Base-by-base conservation (phyloP, 1,140 invertebrate genomes). In the Calephelis nemesis region DNA sequence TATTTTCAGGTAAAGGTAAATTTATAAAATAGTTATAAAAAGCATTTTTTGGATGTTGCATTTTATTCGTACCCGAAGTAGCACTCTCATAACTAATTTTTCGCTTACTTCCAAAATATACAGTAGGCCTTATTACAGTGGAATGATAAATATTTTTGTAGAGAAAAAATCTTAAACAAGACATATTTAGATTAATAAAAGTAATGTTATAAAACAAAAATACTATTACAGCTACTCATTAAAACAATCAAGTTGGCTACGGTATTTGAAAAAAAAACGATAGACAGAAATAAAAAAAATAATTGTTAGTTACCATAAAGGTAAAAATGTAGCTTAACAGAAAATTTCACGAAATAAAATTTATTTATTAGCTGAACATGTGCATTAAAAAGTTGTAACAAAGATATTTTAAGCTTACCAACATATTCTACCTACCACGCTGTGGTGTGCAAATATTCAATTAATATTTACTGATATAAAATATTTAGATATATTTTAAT, bases 1-100 rank as follows among this genome's bases (percentile, higher is more conserved):
- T 92, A 66, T 95, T 93, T 47, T 95, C 93, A 11, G 96, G 95
- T 65, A 96, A 92, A 0, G 93, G 93, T 73, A 97, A 90, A 65
- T 91, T 87, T 80, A 95, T 83, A 87, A 96, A 97, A 69, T 94
- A 93, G 65, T 94, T 91, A 75, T 76, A 96, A 81, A 68, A 95
- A 2, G 79, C 74, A 71, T 84, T 75, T 65, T 79, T 47, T 11
- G 85, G 83, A n/a, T 50, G 68, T 60, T 72, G 73, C 1, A 66
- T 11, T 69, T 73, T 78, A 6, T 75, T 47, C 40, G 70, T 45
- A 40, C 82, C 82, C 15, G 72, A 70, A n/a, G 74, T 76, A 69
- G 77, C 80, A 65, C 74, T 72, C 49, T 79, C 75, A 75, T 74
- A 68, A 68, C 40, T 40, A 39, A 60, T 11, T 12, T 19, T 58